phyloP scores from a whole-genome alignment of 2,797 vertebrate genomes.

The Mus minutoides region DNA sequence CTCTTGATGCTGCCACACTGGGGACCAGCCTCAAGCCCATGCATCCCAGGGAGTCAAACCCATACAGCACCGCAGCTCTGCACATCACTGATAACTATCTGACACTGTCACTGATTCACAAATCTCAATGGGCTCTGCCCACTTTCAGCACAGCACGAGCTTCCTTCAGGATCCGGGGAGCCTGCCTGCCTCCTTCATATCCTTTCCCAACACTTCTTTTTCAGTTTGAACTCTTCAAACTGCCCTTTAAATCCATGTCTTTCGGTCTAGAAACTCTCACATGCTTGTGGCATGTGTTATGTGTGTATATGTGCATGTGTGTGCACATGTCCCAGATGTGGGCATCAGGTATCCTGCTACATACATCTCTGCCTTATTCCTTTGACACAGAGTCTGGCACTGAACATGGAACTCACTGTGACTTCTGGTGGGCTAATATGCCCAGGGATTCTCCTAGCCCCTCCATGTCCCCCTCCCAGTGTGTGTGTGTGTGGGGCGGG shows the following conservation, averaged over 20 bases:
- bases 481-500: not conserved
- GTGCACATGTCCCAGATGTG: not conserved
- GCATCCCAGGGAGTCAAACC: not conserved
- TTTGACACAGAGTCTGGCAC: not conserved
- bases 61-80: not conserved
- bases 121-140: not conserved
- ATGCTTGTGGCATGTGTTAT: not conserved
- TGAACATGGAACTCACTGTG: not conserved
- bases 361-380: not conserved
- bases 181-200: not conserved
- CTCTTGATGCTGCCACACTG: not conserved
- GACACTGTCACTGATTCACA: not conserved
- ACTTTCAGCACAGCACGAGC: not conserved
- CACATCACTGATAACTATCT: not conserved
- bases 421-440: not conserved
- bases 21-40: not conserved
- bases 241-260: not conserved
- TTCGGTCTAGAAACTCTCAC: constrained; percentile 31
- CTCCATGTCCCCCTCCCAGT: not conserved
- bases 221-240: not conserved
- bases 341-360: not conserved
- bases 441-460: not conserved
- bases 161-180: not conserved
- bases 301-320: not conserved
- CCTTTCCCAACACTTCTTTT: not conserved